These are phyloP conservation scores for Meles meles DNA, from an alignment of 2,113 vertebrate species.

Conservation along the genomic window DNA sequence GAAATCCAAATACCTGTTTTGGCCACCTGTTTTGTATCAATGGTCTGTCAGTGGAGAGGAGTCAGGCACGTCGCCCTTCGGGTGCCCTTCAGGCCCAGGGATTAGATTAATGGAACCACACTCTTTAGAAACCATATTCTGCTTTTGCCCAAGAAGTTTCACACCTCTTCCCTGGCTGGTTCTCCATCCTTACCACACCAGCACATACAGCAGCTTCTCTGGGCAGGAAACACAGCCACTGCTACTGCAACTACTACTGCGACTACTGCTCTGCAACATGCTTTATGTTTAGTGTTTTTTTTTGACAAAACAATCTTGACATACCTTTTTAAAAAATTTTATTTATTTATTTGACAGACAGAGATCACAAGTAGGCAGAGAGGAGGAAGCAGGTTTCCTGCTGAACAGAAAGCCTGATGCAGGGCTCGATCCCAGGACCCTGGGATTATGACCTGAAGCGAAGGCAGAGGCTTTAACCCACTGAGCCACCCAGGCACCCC, in stretches of 20 bases:
- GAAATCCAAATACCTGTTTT: background rate
- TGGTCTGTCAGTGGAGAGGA: background rate
- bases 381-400: too few relatives aligned
- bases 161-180: background rate
- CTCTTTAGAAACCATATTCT: background rate
- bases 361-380: too few relatives aligned
- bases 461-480: too few relatives aligned
- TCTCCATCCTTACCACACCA: background rate
- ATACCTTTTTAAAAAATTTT: background rate
- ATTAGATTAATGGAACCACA: background rate
- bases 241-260: too few relatives aligned
- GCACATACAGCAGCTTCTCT: background rate
- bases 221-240: background rate
- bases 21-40: background rate
- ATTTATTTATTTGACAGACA: too few relatives aligned
- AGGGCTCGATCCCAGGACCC: too few relatives aligned
- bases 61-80: background rate
- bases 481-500: too few relatives aligned
- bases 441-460: too few relatives aligned
- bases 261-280: background rate
- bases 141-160: background rate
- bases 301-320: background rate
- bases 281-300: background rate
- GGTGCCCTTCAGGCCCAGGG: background rate
- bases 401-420: too few relatives aligned